Evolutionary conservation across 1,140 invertebrate species (phyloP).

Genomic region (Myzus persicae): DNA sequence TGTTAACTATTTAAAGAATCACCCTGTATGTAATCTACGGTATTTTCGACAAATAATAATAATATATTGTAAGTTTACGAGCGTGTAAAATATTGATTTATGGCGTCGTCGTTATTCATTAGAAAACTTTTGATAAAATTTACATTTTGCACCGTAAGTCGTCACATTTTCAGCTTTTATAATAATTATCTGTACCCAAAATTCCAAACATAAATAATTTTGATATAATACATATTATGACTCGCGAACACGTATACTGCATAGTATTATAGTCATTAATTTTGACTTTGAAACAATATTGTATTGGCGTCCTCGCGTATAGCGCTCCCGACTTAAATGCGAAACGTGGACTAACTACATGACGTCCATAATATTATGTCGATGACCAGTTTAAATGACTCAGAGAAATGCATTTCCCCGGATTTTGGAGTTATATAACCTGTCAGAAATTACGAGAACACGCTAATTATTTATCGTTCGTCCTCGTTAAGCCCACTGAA

Average conservation of each 20-base stretch:
- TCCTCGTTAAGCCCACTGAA: neutral
- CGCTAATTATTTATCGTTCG: neutral
- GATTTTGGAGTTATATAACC: neutral
- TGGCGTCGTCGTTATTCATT: neutral
- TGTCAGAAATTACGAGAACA: neutral
- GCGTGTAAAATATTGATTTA: neutral
- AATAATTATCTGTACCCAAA: neutral
- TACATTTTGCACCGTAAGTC: neutral
- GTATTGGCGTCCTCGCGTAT: neutral
- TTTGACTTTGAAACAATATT: neutral
- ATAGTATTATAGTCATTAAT: neutral
- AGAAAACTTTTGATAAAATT: neutral
- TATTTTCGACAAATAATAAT: neutral
- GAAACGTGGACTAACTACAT: neutral
- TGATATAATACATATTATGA: too few relatives aligned
- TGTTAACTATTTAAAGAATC: neutral
- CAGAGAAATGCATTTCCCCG: too few relatives aligned
- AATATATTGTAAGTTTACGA: neutral
- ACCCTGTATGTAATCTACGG: neutral
- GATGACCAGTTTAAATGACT: neutral
- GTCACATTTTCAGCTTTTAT: neutral
- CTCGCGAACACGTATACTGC: neutral
- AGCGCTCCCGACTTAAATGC: neutral
- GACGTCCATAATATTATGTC: neutral
- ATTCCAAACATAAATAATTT: neutral